A percentile compares a stretch with the other conserved stretches of the same genome.
phyloP scores from a whole-genome alignment of 2,797 vertebrate species.

The Neostethus bicornis region DNA sequence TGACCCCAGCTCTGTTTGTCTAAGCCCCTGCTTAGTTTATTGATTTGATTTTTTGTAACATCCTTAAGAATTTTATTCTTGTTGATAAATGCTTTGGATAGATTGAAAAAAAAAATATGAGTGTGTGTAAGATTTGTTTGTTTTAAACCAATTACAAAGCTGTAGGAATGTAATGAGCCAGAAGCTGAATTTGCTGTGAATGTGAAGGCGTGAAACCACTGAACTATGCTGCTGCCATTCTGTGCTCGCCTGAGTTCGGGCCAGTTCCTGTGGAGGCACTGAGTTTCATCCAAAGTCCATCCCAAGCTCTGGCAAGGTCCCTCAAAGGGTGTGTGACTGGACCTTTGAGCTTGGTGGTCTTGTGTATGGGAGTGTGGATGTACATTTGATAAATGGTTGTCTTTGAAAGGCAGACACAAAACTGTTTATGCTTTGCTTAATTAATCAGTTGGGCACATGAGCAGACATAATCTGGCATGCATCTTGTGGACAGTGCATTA shows the following conservation, averaged over 20 bases:
- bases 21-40: too few species aligned
- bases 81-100: background rate
- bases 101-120: background rate
- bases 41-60: too few species aligned
- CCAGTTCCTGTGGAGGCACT: conserved; percentile 54
- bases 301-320: conserved; percentile 53
- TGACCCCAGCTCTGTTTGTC: too few species aligned
- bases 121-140: too few species aligned
- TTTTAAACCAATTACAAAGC: background rate
- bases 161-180: conserved; percentile 8
- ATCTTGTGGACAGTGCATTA: too few species aligned
- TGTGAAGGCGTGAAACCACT: conserved; percentile 23
- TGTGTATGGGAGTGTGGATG: conserved; percentile 3
- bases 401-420: conserved; percentile 16
- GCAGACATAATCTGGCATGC: too few species aligned
- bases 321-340: conserved; percentile 40
- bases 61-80: background rate
- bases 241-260: conserved; percentile 43
- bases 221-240: conserved; percentile 35
- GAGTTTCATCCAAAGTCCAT: conserved; percentile 75
- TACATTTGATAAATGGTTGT: conserved; percentile 16
- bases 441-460: too few species aligned
- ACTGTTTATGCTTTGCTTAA: background rate
- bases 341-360: conserved; percentile 27
- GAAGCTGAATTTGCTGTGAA: conserved; percentile 6